Evolutionary conservation across 2,113 vertebrate species (phyloP).

Genomic region (Crotophaga sulcirostris): DNA sequence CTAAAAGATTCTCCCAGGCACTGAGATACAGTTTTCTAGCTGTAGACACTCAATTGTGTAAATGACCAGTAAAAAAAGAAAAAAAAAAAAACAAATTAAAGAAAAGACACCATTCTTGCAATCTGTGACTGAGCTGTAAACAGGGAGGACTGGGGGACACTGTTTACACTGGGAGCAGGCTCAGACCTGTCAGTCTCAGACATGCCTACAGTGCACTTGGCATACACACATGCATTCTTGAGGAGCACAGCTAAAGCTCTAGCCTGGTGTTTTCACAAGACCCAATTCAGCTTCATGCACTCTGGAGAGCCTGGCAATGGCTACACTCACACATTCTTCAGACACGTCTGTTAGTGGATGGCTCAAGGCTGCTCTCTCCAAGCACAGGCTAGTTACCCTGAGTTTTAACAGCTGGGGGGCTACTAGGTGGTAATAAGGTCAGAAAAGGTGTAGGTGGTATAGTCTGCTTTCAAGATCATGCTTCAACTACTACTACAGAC

Average conservation of each 20-base stretch:
- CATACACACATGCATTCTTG: fast-evolving
- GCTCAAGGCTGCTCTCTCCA: background rate
- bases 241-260: background rate
- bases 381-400: background rate
- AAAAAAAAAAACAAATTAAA: no score
- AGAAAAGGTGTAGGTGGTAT: background rate
- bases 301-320: background rate
- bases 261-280: background rate
- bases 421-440: background rate
- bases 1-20: background rate
- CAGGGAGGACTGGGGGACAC: background rate
- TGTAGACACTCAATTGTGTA: background rate
- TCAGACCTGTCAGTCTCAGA: background rate
- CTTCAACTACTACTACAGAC: background rate
- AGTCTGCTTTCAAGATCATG: background rate
- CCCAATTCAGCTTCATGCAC: background rate
- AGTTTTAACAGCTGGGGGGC: background rate
- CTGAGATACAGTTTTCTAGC: background rate
- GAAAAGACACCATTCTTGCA: background rate
- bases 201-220: background rate
- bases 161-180: background rate
- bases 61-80: background rate
- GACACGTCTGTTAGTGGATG: background rate
- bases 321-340: background rate
- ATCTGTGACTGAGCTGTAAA: background rate